Conservation (phyloP, 2,113 vertebrate species). For the Macquaria australasica region DNA sequence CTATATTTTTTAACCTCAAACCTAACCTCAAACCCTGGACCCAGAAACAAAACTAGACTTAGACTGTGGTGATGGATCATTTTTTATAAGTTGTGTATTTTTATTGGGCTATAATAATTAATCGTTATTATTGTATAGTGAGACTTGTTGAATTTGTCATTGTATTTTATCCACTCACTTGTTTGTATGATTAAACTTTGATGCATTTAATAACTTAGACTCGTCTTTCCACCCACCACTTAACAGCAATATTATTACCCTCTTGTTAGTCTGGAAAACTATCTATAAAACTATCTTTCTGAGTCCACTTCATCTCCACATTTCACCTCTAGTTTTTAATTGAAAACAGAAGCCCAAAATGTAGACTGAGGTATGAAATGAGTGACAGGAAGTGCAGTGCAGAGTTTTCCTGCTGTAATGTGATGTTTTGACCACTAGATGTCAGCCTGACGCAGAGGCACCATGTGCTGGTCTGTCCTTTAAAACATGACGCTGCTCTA, state of each 20-base stretch:
- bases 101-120: too few relatives aligned
- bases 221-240: neutral
- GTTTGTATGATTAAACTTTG: neutral
- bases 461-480: neutral
- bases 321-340: neutral
- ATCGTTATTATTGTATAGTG: neutral
- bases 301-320: neutral
- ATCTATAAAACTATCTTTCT: too few relatives aligned
- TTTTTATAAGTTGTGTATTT: too few relatives aligned
- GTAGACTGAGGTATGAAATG: neutral
- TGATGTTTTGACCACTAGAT: constrained; percentile 18
- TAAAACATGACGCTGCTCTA: neutral
- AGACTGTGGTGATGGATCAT: too few relatives aligned
- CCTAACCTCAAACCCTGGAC: neutral
- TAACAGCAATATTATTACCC: neutral
- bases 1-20: neutral
- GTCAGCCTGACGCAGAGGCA: constrained; percentile 27
- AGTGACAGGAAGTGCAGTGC: neutral
- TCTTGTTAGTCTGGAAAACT: too few relatives aligned
- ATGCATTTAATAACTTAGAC: neutral
- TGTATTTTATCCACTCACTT: neutral
- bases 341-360: neutral
- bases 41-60: neutral
- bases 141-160: neutral
- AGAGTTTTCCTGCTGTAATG: neutral